Conservation (phyloP, 2,888 invertebrate species). For the Sminthurides aquaticus region DNA sequence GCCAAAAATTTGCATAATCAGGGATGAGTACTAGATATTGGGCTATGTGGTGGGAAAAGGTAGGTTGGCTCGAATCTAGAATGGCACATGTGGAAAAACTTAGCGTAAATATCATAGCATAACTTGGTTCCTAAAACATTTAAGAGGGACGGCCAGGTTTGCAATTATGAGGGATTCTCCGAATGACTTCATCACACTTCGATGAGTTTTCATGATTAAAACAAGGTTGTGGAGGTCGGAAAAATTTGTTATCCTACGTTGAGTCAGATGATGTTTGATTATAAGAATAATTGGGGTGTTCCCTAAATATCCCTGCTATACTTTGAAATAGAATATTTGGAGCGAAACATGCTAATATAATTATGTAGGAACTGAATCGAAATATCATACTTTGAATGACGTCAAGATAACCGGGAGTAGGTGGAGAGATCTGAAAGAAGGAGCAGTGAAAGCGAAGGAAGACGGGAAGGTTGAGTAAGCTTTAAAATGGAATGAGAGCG, state of each 20-base stretch:
- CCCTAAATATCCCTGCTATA: too few species aligned
- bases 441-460: background rate
- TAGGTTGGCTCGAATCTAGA: too few species aligned
- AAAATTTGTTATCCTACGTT: background rate
- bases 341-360: background rate
- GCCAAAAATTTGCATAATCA: background rate
- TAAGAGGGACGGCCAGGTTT: background rate
- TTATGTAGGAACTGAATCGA: background rate
- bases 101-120: too few species aligned
- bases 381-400: too few species aligned
- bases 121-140: background rate
- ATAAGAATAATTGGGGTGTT: too few species aligned
- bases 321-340: background rate
- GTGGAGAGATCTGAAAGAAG: too few species aligned
- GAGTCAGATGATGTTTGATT: background rate
- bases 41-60: too few species aligned
- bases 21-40: too few species aligned
- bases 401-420: too few species aligned
- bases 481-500: background rate
- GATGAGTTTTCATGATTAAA: too few species aligned
- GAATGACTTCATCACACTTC: too few species aligned
- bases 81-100: too few species aligned
- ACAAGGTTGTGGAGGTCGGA: background rate
- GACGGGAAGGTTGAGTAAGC: background rate
- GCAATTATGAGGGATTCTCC: background rate